Evolutionary conservation across 1,140 invertebrate genomes (phyloP).

Genomic region (Steinernema khuongi): DNA sequence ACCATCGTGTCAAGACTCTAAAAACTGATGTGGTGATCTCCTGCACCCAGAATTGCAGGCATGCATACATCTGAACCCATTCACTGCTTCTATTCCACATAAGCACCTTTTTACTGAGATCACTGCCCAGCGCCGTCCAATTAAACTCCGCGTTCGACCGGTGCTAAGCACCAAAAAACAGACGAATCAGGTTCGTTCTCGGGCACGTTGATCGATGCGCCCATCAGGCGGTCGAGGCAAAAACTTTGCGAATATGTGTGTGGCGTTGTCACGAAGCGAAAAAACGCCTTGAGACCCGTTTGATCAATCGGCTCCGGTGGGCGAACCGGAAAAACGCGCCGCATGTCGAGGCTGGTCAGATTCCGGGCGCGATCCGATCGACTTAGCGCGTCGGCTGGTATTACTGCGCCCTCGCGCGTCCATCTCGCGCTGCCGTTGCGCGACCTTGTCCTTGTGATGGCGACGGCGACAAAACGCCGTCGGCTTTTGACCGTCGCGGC

Average conservation of each 20-base stretch:
- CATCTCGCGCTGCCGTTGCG: not conserved
- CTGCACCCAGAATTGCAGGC: too few species aligned
- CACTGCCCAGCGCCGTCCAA: too few species aligned
- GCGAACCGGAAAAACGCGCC: not conserved
- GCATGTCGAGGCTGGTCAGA: not conserved
- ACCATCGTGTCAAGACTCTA: too few species aligned
- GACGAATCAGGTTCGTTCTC: slow-evolving; percentile 23
- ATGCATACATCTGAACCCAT: too few species aligned
- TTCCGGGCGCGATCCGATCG: not conserved
- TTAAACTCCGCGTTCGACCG: too few species aligned
- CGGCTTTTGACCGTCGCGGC: not conserved
- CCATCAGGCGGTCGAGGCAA: not conserved
- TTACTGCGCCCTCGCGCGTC: not conserved
- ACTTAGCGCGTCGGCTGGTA: not conserved
- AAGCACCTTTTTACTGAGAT: too few species aligned
- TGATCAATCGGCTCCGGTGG: not conserved
- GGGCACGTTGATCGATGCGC: slow-evolving; percentile 19
- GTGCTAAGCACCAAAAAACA: slow-evolving; percentile 31
- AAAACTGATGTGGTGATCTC: too few species aligned
- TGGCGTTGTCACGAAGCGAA: not conserved
- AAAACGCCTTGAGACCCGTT: not conserved
- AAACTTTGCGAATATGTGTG: slow-evolving; percentile 2
- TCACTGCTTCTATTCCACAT: too few species aligned
- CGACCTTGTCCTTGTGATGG: slow-evolving; percentile 11
- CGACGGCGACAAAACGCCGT: not conserved